Conservation (phyloP, 2,888 invertebrate genomes). For the Periphyllus acericola region DNA sequence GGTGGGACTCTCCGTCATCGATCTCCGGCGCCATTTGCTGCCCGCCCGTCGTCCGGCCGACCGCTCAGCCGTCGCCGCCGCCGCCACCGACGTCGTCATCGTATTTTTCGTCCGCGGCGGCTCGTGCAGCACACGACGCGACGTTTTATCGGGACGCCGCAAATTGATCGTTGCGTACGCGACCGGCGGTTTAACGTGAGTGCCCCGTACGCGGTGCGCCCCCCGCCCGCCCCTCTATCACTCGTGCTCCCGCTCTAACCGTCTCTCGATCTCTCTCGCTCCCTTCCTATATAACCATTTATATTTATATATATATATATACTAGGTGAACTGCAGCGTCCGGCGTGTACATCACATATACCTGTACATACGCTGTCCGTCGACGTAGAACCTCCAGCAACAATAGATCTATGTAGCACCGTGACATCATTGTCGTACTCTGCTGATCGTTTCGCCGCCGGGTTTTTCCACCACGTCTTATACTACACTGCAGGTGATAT, state of each 20-base stretch:
- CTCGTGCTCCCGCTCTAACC: background rate
- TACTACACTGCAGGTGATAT: background rate
- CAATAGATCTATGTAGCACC: no score
- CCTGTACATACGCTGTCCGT: background rate
- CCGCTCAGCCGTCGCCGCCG: background rate
- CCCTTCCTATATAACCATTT: background rate
- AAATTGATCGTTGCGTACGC: conserved; percentile 60
- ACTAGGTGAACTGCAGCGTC: background rate
- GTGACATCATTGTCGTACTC: no score
- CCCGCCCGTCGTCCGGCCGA: background rate
- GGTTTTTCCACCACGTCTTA: background rate
- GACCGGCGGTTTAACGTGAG: conserved; percentile 52
- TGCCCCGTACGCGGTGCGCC: background rate
- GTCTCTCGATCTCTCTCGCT: no score
- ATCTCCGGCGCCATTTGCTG: conserved; percentile 61
- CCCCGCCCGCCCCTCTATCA: background rate
- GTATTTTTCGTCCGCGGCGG: background rate
- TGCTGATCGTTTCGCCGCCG: background rate
- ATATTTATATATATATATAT: background rate
- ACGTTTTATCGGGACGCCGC: conserved; percentile 59
- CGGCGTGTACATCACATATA: background rate
- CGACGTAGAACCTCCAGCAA: background rate
- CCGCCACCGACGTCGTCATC: background rate
- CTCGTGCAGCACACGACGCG: conserved; percentile 21
- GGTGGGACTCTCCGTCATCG: conserved; percentile 53